Conservation (phyloP, 2,888 invertebrate species). For the Aethes cnicana region DNA sequence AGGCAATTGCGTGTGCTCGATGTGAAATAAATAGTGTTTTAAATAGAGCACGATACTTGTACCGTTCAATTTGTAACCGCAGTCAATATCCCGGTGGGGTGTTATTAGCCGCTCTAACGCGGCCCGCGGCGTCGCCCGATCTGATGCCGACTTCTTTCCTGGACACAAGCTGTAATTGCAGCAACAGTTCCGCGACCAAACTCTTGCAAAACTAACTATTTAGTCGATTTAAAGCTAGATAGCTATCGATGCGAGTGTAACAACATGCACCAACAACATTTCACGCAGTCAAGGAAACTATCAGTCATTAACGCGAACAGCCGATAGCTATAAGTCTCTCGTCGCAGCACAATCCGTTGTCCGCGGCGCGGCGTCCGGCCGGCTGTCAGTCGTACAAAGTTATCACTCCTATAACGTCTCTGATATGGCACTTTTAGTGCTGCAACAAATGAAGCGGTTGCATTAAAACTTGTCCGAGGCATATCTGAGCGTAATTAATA, state of each 20-base stretch:
- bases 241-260: slow-evolving; percentile 59
- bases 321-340: slow-evolving; percentile 41
- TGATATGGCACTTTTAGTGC: slow-evolving; percentile 73
- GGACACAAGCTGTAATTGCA: slow-evolving; percentile 72
- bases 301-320: slow-evolving; percentile 50
- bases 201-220: slow-evolving; percentile 59
- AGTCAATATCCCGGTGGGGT: slow-evolving; percentile 69
- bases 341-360: slow-evolving; percentile 39
- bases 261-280: slow-evolving; percentile 44
- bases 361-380: slow-evolving; percentile 40
- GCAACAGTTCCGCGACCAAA: slow-evolving; percentile 48
- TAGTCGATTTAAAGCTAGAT: slow-evolving; percentile 65
- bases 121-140: slow-evolving; percentile 66
- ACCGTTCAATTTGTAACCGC: slow-evolving; percentile 73
- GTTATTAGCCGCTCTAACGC: slow-evolving; percentile 68
- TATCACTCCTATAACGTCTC: slow-evolving; percentile 68
- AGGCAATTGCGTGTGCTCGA: slow-evolving; percentile 34
- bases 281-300: slow-evolving; percentile 48
- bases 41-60: slow-evolving; percentile 66
- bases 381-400: slow-evolving; percentile 64
- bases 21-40: slow-evolving; percentile 64
- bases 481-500: slow-evolving; percentile 80
- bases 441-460: slow-evolving; percentile 80
- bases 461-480: slow-evolving; percentile 79
- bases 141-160: slow-evolving; percentile 75